Percentiles rank a stretch among this genome's conserved stretches.
These are phyloP conservation scores for Ophion costatus DNA, from an alignment of 2,888 invertebrate species.

Conservation along the genomic window DNA sequence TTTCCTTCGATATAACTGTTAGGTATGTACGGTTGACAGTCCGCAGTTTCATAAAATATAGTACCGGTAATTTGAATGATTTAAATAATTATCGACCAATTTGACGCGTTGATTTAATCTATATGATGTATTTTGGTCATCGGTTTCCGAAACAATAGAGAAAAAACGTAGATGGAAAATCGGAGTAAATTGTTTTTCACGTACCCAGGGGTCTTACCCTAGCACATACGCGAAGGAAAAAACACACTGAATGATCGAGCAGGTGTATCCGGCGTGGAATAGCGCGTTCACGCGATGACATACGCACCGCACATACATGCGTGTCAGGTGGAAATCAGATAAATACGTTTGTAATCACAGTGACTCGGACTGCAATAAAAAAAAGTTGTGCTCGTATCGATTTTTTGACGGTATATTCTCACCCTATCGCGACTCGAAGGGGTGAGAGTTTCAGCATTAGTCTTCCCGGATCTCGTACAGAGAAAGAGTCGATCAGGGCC, in stretches of 20 bases:
- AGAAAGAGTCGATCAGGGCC: background rate
- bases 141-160: too few species aligned
- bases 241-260: background rate
- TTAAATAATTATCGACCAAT: too few species aligned
- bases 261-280: slow-evolving; percentile 15
- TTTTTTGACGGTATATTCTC: slow-evolving; percentile 32
- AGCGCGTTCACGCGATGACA: slow-evolving; percentile 3
- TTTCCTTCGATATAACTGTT: too few species aligned
- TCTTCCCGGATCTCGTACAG: background rate
- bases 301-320: slow-evolving; percentile 12
- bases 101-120: too few species aligned
- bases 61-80: too few species aligned
- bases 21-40: too few species aligned
- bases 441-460: slow-evolving; percentile 22
- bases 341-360: slow-evolving; percentile 50
- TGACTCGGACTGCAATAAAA: slow-evolving; percentile 37
- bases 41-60: too few species aligned
- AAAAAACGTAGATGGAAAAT: too few species aligned
- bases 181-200: too few species aligned
- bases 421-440: background rate
- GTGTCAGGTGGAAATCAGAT: slow-evolving; percentile 51
- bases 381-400: slow-evolving; percentile 52
- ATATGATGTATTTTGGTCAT: too few species aligned
- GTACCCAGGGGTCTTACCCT: too few species aligned
- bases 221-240: background rate